Evolutionary conservation across 2,797 vertebrate species (phyloP).

Genomic region (Erpetoichthys calabaricus): DNA sequence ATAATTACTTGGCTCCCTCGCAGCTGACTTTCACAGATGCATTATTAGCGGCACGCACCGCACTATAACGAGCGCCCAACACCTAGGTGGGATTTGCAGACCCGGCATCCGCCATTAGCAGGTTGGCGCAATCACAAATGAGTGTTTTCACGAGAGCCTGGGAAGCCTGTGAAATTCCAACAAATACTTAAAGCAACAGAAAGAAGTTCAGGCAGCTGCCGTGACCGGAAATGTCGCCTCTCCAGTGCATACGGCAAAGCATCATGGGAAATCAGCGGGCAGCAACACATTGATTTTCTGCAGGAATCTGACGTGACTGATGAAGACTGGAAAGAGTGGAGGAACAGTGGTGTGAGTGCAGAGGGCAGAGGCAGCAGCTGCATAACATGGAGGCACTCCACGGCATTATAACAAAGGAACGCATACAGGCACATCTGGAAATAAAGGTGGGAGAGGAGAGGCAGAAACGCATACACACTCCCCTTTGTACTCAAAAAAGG

Average conservation of each 20-base stretch:
- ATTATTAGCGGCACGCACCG: conserved; percentile 82
- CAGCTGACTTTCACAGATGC: conserved; percentile 99
- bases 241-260: conserved; percentile 48
- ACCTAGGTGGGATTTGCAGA: conserved; percentile 68
- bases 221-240: conserved; percentile 77
- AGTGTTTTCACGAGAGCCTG: conserved; percentile 66
- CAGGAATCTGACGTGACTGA: conserved; percentile 20
- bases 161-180: conserved; percentile 67
- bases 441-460: too few species aligned
- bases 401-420: too few species aligned
- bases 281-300: conserved; percentile 80
- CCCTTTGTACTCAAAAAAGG: too few species aligned
- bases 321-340: too few species aligned
- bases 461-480: too few species aligned
- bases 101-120: conserved; percentile 90
- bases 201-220: conserved; percentile 47
- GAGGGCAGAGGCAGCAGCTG: too few species aligned
- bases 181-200: conserved; percentile 38
- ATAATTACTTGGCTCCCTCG: conserved; percentile 97
- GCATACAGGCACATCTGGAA: too few species aligned
- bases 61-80: conserved; percentile 75
- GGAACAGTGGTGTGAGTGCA: too few species aligned
- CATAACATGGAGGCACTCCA: too few species aligned
- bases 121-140: conserved; percentile 85
- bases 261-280: conserved; percentile 88